Conservation (phyloP, 2,888 invertebrate genomes). For the Noctua janthe region DNA sequence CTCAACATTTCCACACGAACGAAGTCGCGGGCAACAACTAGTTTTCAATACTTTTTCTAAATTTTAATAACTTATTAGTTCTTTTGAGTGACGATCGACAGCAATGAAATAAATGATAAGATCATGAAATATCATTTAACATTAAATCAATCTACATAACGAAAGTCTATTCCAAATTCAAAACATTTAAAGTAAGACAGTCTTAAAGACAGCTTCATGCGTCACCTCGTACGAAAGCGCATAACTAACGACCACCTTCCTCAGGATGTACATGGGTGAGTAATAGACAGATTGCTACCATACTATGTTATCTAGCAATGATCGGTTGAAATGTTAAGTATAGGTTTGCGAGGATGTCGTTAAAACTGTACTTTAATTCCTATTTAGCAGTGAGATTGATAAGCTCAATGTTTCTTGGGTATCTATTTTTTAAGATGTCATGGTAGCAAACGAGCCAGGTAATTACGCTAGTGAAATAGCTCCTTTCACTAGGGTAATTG, state of each 20-base stretch:
- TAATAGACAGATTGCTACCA: constrained; percentile 2
- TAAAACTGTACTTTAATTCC: constrained; percentile 15
- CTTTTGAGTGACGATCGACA: neutral
- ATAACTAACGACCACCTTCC: constrained; percentile 7
- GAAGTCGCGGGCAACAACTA: no score
- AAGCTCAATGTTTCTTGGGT: neutral
- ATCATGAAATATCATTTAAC: no score
- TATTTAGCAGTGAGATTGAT: constrained; percentile 15
- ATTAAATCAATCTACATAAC: neutral
- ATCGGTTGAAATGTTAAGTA: constrained; percentile 28
- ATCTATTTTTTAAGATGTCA: neutral
- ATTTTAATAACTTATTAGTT: no score
- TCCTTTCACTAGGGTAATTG: neutral
- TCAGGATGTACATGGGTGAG: constrained; percentile 29
- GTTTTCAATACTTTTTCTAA: no score
- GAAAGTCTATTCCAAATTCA: neutral
- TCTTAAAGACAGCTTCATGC: constrained; percentile 9
- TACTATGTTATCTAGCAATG: constrained; percentile 13
- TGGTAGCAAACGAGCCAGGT: constrained; percentile 11
- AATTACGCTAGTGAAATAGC: no score
- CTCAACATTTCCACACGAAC: no score
- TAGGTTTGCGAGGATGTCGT: constrained; percentile 9
- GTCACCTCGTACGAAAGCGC: constrained; percentile 31
- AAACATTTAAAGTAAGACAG: neutral
- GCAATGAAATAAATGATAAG: neutral